Percentiles rank a stretch among this genome's conserved stretches.
These are phyloP conservation scores for Tragelaphus eurycerus DNA, from an alignment of 2,797 vertebrate genomes.

Conservation along the genomic window DNA sequence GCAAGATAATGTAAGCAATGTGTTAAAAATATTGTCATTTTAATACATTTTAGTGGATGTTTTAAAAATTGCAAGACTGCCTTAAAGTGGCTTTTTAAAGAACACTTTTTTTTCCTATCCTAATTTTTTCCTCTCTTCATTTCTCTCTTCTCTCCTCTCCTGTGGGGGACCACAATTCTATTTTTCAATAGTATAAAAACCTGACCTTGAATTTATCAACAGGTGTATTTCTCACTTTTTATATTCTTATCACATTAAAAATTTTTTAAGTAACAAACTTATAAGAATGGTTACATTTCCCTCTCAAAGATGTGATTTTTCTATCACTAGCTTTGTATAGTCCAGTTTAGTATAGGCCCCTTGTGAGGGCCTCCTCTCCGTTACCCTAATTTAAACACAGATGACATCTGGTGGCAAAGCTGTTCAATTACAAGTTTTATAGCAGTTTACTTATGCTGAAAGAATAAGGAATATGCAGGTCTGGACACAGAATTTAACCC, in stretches of 20 bases:
- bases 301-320: background rate
- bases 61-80: background rate
- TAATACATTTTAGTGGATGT: background rate
- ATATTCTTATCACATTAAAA: background rate
- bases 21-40: background rate
- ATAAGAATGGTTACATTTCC: background rate
- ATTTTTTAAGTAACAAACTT: background rate
- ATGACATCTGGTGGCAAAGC: slow-evolving; percentile 76
- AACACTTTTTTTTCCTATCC: background rate
- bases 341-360: background rate
- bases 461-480: background rate
- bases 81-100: background rate
- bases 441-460: background rate
- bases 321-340: background rate
- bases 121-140: background rate
- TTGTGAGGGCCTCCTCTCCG: background rate
- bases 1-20: background rate
- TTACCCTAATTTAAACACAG: background rate
- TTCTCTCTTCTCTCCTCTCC: background rate
- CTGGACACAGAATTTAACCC: background rate
- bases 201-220: background rate
- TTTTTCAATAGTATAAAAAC: slow-evolving; percentile 13
- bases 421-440: slow-evolving; percentile 35
- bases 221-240: background rate
- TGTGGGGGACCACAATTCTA: background rate